Conservation (phyloP, 2,797 vertebrate species). For the Oreonectes daqikongensis region DNA sequence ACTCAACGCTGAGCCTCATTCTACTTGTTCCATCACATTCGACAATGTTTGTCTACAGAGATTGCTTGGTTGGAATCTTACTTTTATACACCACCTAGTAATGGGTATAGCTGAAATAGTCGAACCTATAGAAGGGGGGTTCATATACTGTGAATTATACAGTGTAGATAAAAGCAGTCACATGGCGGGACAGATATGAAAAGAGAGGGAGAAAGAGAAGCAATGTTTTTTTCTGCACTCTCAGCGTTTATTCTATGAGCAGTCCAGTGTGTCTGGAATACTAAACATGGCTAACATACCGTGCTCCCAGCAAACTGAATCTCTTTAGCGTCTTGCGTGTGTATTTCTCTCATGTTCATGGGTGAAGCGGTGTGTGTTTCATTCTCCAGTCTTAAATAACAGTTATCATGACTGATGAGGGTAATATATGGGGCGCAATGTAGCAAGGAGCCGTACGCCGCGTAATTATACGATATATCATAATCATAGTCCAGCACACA, state of each 20-base stretch:
- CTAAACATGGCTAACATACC: conserved; percentile 43
- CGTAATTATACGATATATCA: conserved; percentile 54
- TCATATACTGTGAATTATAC: neutral
- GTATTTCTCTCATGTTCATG: conserved; percentile 18
- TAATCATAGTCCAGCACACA: conserved; percentile 17
- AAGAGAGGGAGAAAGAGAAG: conserved; percentile 2
- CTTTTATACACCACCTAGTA: neutral
- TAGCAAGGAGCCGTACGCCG: conserved; percentile 25
- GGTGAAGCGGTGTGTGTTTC: neutral
- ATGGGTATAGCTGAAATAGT: neutral
- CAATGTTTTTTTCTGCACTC: conserved; percentile 43
- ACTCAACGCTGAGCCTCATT: neutral
- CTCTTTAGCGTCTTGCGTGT: conserved; percentile 10
- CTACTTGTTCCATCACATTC: neutral
- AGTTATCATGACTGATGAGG: conserved; percentile 56
- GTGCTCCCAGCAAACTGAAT: conserved; percentile 30
- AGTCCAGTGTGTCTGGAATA: conserved; percentile 51
- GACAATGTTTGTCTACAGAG: neutral
- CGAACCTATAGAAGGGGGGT: neutral
- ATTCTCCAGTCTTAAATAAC: conserved; percentile 14
- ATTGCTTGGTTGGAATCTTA: neutral
- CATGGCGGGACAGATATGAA: neutral
- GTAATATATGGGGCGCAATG: conserved; percentile 52
- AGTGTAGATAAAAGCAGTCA: neutral
- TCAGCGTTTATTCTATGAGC: conserved; percentile 40